These are phyloP conservation scores for Mormyrus proboscirostris DNA, from an alignment of 2,797 vertebrate genomes.

Conservation along the genomic window DNA sequence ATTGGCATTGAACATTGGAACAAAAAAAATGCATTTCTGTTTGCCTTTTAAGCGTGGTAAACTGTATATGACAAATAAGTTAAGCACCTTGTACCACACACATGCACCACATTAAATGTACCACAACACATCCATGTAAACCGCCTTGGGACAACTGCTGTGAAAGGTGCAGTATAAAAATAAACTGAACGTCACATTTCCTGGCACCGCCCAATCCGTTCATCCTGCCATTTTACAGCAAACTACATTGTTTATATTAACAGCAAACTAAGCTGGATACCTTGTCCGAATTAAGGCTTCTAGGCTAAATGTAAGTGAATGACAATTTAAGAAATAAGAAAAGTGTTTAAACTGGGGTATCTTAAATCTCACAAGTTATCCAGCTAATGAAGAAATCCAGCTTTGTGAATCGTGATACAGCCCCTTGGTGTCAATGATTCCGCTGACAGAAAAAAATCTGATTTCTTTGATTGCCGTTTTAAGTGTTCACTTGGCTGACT, in stretches of 20 bases:
- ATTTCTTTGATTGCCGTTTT: neutral
- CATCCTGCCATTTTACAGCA: neutral
- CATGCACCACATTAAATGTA: neutral
- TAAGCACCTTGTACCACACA: neutral
- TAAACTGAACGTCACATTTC: neutral
- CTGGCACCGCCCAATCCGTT: neutral
- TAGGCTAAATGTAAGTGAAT: neutral
- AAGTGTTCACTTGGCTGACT: neutral
- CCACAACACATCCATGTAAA: neutral
- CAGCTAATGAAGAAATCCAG: neutral
- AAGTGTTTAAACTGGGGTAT: neutral
- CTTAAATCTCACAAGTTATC: neutral
- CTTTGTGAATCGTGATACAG: neutral
- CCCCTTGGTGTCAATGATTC: neutral
- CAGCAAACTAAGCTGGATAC: neutral
- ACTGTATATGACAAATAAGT: neutral
- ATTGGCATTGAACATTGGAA: neutral
- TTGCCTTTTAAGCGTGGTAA: neutral
- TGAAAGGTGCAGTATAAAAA: neutral
- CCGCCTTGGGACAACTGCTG: neutral
- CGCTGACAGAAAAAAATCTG: neutral
- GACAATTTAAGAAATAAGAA: neutral
- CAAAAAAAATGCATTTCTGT: neutral
- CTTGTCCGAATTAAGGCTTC: neutral
- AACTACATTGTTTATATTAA: neutral